Evolutionary conservation across 2,113 vertebrate species (phyloP).

Genomic region (Cheilinus undulatus): DNA sequence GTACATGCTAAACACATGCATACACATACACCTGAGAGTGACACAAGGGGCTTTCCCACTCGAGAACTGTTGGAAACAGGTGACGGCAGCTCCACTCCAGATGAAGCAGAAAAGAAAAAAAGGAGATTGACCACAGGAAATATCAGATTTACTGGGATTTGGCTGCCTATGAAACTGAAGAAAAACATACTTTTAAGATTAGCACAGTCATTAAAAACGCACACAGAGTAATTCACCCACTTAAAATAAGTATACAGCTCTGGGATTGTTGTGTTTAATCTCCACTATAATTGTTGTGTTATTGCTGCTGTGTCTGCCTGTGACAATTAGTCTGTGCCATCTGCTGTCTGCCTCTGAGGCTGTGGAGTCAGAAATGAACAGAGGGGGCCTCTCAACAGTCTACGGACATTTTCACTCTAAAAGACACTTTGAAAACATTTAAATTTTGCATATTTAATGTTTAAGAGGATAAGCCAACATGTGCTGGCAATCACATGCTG

Average conservation of each 20-base stretch:
- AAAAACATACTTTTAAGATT: neutral
- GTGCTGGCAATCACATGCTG: neutral
- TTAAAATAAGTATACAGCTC: slow-evolving; percentile 7
- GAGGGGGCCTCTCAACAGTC: slow-evolving; percentile 16
- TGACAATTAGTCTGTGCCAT: slow-evolving; percentile 57
- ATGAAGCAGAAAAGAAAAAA: slow-evolving; percentile 3
- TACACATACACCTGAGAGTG: slow-evolving; percentile 59
- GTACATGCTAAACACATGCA: neutral
- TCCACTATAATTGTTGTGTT: slow-evolving; percentile 48
- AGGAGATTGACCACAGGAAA: neutral
- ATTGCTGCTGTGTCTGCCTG: slow-evolving; percentile 31
- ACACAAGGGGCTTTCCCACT: slow-evolving; percentile 40
- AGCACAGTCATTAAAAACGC: neutral
- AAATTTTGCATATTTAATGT: neutral
- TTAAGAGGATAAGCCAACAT: neutral
- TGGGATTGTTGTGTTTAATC: slow-evolving; percentile 34
- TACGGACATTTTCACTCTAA: neutral
- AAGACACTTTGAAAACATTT: neutral
- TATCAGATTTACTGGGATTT: neutral
- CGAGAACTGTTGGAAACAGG: slow-evolving; percentile 60
- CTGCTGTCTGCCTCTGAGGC: slow-evolving; percentile 54
- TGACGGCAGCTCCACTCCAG: slow-evolving; percentile 24
- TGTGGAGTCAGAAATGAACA: slow-evolving; percentile 13
- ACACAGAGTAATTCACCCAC: slow-evolving; percentile 16
- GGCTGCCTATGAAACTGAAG: neutral